Base-by-base conservation (phyloP, 2,113 vertebrate species). In the Grantiella picta region DNA sequence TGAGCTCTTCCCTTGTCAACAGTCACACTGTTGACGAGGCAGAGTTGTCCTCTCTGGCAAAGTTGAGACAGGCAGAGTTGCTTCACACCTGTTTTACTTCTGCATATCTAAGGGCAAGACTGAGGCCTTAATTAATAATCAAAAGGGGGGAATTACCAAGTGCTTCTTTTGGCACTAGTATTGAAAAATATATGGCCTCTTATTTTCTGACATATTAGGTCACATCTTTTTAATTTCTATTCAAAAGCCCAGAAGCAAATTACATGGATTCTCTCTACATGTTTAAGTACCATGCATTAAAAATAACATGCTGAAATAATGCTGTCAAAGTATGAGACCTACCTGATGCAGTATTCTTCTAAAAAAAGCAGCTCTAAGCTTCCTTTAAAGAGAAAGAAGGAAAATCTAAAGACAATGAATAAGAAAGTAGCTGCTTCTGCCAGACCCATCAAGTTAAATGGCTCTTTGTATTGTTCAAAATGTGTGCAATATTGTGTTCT, bases 391-490 rank as follows among this genome's bases (percentile, higher is more conserved):
- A 83, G 56, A 90, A 83, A 38, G 78, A 92, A 95, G 61, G 69
- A 59, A 88, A 96, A 95, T 61, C 60, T 86, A n/a, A 72, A 88
- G 63, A 57, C 65, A 92, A 92, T 79, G 92, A 95, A 96, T 56
- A 71, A 92, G 65, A 86, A 94, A 96, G 90, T 65, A 89, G 64
- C 76, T 96, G 13, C 94, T 96, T 96, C 92, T 96, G 90, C 92
- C 95, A 95, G 86, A 84, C 82, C 85, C 85, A 69, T 97, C 71
- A 97, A 92, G 79, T 90, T 90, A 97, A 96, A 95, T 81, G 80
- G 84, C 45, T 97, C 87, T 94, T 59, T 40, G 78, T 88, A 96
- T 92, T 86, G 78, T 95, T 97, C 70, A 73, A 84, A 86, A 77
- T 54, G 6, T 89, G 89, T 89, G 59, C 90, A 79, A 90, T 92